Percentiles rank a stretch among this genome's conserved stretches.
phyloP scores from a whole-genome alignment of 2,888 invertebrate species.

The Lacanobia oleracea region DNA sequence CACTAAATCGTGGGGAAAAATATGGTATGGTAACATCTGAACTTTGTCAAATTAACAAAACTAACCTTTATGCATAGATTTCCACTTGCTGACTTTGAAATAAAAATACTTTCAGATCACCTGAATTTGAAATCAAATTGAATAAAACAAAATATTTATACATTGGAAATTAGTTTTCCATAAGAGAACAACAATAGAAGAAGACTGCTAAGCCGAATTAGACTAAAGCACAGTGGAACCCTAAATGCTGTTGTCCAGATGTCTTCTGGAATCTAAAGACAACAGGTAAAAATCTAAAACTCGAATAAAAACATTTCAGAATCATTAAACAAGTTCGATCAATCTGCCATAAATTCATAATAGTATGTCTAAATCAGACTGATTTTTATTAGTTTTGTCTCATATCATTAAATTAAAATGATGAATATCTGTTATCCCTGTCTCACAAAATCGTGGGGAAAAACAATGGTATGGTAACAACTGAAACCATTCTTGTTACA shows the following conservation, averaged over 20 bases:
- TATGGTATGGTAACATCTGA: constrained; percentile 82
- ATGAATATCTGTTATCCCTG: constrained; percentile 84
- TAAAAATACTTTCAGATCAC: constrained; percentile 21
- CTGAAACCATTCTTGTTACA: constrained; percentile 62
- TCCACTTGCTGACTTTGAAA: background rate
- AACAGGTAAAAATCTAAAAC: too few relatives aligned
- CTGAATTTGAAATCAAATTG: background rate
- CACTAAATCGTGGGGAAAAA: constrained; percentile 79
- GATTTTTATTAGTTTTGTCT: background rate
- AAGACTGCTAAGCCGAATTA: too few relatives aligned
- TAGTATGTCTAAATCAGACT: background rate
- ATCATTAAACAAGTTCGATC: background rate
- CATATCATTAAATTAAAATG: constrained; percentile 60
- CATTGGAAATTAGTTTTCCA: background rate
- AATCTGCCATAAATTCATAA: background rate
- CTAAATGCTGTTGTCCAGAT: too few relatives aligned
- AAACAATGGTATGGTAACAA: constrained; percentile 80
- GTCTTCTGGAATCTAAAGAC: too few relatives aligned
- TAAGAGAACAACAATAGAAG: background rate
- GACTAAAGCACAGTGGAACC: too few relatives aligned
- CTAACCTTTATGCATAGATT: background rate
- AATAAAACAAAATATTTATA: background rate
- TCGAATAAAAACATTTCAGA: too few relatives aligned
- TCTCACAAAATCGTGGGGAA: constrained; percentile 81
- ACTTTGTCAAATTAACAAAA: background rate